Conservation (phyloP, 2,888 invertebrate species). For the Drosophila yooni region DNA sequence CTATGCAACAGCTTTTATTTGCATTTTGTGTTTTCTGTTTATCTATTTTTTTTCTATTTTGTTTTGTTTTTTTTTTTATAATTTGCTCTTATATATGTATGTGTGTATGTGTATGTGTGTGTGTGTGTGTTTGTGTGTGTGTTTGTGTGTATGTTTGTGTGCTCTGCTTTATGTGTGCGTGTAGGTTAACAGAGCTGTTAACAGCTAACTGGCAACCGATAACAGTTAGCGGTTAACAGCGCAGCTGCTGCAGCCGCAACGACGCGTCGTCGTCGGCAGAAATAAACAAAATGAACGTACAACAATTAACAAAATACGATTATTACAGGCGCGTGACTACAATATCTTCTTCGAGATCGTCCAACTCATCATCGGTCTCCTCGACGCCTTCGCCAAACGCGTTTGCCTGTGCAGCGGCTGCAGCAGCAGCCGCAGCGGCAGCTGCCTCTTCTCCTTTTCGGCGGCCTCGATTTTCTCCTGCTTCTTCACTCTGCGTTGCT, state of each 20-base stretch:
- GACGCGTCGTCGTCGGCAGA: slow-evolving; percentile 41
- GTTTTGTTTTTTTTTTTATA: slow-evolving; percentile 8
- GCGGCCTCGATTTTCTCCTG: slow-evolving; percentile 87
- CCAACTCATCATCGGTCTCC: slow-evolving; percentile 94
- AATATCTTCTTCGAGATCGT: slow-evolving; percentile 95
- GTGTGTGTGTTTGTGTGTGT: slow-evolving; percentile 18
- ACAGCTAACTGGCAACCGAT: slow-evolving; percentile 8
- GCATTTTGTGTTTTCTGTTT: slow-evolving; percentile 4
- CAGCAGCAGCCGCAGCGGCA: slow-evolving; percentile 88
- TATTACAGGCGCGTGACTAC: slow-evolving; percentile 92
- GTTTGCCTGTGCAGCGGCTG: slow-evolving; percentile 74
- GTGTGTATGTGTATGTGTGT: slow-evolving; percentile 15
- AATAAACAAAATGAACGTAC: slow-evolving; percentile 60
- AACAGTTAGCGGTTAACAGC: slow-evolving; percentile 35
- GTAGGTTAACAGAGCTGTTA: slow-evolving; percentile 22
- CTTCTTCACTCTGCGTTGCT: slow-evolving; percentile 90
- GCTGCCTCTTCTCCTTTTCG: slow-evolving; percentile 88
- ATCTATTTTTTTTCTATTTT: slow-evolving; percentile 20
- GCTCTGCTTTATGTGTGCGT: slow-evolving; percentile 13
- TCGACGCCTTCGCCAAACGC: slow-evolving; percentile 86
- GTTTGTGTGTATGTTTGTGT: slow-evolving; percentile 18
- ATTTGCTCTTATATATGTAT: slow-evolving; percentile 15
- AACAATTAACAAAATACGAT: slow-evolving; percentile 56
- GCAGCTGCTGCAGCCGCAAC: slow-evolving; percentile 46
- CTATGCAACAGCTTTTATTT: slow-evolving; percentile 54